A percentile compares a stretch with the other conserved stretches of the same genome.
These are phyloP conservation scores for Vespertilio murinus DNA, from an alignment of 2,797 vertebrate genomes.

Conservation along the genomic window DNA sequence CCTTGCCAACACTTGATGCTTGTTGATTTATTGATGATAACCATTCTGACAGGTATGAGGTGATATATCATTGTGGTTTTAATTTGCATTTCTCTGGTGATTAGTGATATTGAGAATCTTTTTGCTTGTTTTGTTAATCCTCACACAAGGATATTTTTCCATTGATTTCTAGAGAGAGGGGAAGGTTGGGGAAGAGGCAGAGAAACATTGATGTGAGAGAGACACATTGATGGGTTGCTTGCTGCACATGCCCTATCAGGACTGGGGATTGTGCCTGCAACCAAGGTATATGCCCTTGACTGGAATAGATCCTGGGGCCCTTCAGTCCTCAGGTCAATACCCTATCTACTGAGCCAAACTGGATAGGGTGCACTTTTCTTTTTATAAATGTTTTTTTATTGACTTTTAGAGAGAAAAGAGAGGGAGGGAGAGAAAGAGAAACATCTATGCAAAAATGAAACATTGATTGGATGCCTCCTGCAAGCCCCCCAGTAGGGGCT, in stretches of 20 bases:
- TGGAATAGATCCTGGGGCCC: neutral
- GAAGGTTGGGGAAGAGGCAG: neutral
- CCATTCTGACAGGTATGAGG: neutral
- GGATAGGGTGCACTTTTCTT: too few species aligned
- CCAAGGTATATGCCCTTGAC: neutral
- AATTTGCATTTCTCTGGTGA: neutral
- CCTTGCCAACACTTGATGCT: neutral
- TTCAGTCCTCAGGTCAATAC: too few species aligned
- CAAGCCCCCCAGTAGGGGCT: neutral
- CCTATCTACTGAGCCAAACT: neutral
- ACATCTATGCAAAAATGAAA: neutral
- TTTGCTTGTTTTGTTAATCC: neutral
- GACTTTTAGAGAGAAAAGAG: neutral
- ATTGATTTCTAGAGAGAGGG: neutral
- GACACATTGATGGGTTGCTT: neutral
- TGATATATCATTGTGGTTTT: neutral
- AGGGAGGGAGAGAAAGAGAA: neutral
- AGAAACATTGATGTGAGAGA: neutral
- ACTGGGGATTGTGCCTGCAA: neutral
- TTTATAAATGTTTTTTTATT: neutral
- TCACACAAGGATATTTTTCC: neutral
- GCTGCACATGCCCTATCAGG: neutral
- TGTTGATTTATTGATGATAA: neutral
- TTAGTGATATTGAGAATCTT: neutral
- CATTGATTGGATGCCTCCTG: too few species aligned